Evolutionary conservation across 2,888 invertebrate genomes (phyloP), one percentile per base, ranked within the genome.

Genomic region (Zhuqinia jingwanae): DNA sequence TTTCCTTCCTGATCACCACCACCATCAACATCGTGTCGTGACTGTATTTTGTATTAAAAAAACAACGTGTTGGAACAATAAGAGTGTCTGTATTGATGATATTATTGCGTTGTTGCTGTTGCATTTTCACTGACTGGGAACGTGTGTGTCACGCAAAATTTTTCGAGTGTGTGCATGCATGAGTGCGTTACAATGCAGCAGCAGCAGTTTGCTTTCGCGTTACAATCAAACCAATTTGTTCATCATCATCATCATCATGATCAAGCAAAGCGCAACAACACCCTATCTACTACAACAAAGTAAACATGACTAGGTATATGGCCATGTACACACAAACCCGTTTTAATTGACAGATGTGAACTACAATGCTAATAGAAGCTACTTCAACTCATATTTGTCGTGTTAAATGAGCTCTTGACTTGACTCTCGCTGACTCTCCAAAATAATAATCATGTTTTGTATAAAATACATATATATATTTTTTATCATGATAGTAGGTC

Each of bases 401-500:
- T 68, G 68, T 45, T 42, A 68, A 68, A 68, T 15, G 45, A 68
- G 50, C n/a, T 65, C 25, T 81, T 36, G 50, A 75, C 75, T 75
- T 22, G 65, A 27, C 30, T 20, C 17, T 15, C 15, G 70, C 2
- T 17, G 68, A 65, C 81, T 22, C 45, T 80, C 25, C 65, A 22
- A 45, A 50, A 8, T 3, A 65, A 17, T 50, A 30, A 79, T 50
- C 50, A 50, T 13, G 50, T 50, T 8, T 50, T 50, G 2, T 50
- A 15, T 13, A n/a, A 5, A 36, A 3, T 6, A 36, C 8, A 36
- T 36, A 15, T n/a, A 36, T 30, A n/a, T 42, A 8, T 68, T 42
- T 84, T 84, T 77, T 78, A 84, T 77, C 68, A 79, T 85, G 73
- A 73, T 42, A 56, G 47, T 85, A 79, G 85, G 85, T 85, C 85